These are phyloP conservation scores for Oceanodroma tethys DNA, from an alignment of 2,113 vertebrate species.

Conservation along the genomic window DNA sequence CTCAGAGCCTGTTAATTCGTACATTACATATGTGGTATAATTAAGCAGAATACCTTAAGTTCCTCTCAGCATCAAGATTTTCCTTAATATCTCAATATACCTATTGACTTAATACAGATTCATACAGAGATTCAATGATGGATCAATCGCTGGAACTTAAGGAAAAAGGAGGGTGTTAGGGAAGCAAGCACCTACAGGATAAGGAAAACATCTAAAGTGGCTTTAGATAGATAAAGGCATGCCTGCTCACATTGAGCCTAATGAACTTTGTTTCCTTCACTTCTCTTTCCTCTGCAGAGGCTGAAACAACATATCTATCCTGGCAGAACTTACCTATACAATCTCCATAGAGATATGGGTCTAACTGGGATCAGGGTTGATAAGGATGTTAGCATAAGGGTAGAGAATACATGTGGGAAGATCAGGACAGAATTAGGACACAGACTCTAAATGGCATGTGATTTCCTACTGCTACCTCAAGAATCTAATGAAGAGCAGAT, in stretches of 20 bases:
- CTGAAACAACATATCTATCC: not conserved
- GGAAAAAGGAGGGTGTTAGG: not conserved
- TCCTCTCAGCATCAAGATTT: not conserved
- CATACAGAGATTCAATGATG: not conserved
- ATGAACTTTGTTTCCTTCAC: not conserved
- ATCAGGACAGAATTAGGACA: not conserved
- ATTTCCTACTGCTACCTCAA: not conserved
- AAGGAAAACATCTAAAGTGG: not conserved
- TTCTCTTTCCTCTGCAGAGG: not conserved
- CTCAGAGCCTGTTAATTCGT: not conserved
- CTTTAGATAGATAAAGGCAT: not conserved
- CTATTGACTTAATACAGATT: not conserved
- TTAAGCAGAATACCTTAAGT: not conserved
- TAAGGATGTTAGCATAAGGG: not conserved
- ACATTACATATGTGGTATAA: not conserved
- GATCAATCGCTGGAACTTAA: not conserved
- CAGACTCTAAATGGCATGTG: not conserved
- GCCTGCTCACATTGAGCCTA: not conserved
- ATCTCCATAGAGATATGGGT: too few species aligned
- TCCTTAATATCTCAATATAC: not conserved
- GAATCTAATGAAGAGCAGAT: not conserved
- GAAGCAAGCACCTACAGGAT: not conserved
- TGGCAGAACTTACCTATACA: not conserved
- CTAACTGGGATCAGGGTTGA: not conserved
- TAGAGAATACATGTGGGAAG: not conserved